A percentile compares a stretch with the other conserved stretches of the same genome.
phyloP scores from a whole-genome alignment of 2,888 invertebrate species.

The Melieria picta region DNA sequence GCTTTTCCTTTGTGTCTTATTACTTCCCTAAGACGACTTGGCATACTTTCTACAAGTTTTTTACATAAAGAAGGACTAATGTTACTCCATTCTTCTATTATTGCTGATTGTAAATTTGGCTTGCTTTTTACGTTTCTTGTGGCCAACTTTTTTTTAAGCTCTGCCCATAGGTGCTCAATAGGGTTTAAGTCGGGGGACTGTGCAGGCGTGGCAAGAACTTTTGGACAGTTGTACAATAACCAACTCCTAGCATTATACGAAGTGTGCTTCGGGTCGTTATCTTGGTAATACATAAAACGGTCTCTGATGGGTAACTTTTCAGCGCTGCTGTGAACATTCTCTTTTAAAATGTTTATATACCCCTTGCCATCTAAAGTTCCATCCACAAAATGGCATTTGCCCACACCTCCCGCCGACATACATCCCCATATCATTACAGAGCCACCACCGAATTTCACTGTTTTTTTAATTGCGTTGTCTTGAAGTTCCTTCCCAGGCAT shows the following conservation, averaged over 20 bases:
- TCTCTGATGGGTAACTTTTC: too few relatives aligned
- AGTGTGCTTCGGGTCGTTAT: conserved; percentile 6
- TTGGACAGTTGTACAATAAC: conserved; percentile 4
- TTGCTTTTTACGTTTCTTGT: conserved; percentile 3
- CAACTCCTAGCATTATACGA: background rate
- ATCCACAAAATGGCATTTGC: background rate
- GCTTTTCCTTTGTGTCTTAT: conserved; percentile 4
- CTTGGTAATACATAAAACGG: background rate
- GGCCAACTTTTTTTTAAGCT: background rate
- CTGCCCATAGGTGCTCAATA: too few relatives aligned
- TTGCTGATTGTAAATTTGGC: background rate
- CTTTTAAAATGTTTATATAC: background rate
- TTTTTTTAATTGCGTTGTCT: conserved; percentile 6
- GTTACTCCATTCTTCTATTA: conserved; percentile 7
- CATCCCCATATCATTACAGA: conserved; percentile 14
- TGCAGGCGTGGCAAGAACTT: background rate
- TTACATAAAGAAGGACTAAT: background rate
- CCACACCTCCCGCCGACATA: background rate
- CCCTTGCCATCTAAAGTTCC: background rate
- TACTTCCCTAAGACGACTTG: background rate
- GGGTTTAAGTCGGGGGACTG: too few relatives aligned
- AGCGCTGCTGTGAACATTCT: too few relatives aligned
- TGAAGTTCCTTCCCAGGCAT: conserved; percentile 17
- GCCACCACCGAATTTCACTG: background rate
- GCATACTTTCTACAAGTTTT: conserved; percentile 11